phyloP scores from a whole-genome alignment of 2,888 invertebrate species.

The Apodemia duryi region DNA sequence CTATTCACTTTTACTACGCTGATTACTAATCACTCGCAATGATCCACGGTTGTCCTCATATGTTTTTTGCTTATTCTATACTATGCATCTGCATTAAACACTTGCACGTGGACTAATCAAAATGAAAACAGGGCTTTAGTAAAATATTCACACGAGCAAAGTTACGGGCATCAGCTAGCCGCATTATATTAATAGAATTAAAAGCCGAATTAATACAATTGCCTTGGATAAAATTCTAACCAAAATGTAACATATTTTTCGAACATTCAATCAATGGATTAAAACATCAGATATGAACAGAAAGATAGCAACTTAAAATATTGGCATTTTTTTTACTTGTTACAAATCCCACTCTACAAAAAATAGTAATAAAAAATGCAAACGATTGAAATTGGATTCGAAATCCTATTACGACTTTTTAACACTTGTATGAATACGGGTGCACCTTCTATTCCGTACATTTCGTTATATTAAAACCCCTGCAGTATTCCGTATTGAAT shows the following conservation, averaged over 20 bases:
- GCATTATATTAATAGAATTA: no score
- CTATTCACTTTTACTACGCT: no score
- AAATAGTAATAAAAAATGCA: constrained; percentile 32
- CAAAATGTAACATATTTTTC: neutral
- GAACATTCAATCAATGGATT: constrained; percentile 17
- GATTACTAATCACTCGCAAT: no score
- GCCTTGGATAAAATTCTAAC: no score
- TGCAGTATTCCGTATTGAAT: constrained; percentile 65
- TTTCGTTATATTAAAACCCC: constrained; percentile 65
- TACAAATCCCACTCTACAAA: constrained; percentile 28
- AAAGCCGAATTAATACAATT: no score
- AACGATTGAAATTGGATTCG: constrained; percentile 60
- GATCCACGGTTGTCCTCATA: no score
- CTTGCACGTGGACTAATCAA: no score
- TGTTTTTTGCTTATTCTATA: no score
- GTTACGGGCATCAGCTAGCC: no score
- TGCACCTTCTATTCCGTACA: constrained; percentile 52
- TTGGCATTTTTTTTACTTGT: constrained; percentile 26
- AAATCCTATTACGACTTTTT: constrained; percentile 71
- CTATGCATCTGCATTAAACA: no score
- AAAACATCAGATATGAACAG: constrained; percentile 20
- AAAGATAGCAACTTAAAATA: constrained; percentile 20
- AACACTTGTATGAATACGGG: constrained; percentile 63
- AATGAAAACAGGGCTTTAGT: no score
- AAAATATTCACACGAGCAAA: no score